A percentile compares a stretch with the other conserved stretches of the same genome.
Evolutionary conservation across 2,113 vertebrate genomes (phyloP).

Genomic region (Nesogale talazaci): DNA sequence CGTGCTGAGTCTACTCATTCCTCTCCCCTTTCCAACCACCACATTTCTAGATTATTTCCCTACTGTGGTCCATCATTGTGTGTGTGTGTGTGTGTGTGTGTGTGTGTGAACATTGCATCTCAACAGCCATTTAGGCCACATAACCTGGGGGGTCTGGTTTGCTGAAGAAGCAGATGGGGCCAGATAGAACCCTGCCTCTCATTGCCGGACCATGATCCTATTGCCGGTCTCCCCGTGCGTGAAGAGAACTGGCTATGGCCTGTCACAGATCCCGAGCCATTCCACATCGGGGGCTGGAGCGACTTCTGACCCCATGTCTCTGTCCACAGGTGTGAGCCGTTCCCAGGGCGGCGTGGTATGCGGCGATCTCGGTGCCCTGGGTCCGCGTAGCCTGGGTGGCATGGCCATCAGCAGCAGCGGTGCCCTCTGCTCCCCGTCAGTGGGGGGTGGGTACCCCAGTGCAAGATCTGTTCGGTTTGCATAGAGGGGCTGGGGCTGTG

Average conservation of each 20-base stretch:
- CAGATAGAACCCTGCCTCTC: background rate
- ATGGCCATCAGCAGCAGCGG: background rate
- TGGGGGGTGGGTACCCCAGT: background rate
- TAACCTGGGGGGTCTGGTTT: background rate
- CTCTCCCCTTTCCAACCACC: background rate
- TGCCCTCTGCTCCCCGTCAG: background rate
- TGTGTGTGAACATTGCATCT: background rate
- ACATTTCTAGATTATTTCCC: conserved; percentile 12
- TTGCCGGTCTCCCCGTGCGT: background rate
- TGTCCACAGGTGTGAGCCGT: conserved; percentile 65
- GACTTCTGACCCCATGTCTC: conserved; percentile 38
- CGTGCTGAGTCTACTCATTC: background rate
- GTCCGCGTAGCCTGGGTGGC: background rate
- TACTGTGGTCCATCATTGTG: background rate
- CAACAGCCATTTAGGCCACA: background rate
- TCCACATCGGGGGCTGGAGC: background rate
- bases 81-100: background rate
- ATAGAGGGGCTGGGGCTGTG: background rate
- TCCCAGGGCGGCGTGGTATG: conserved; percentile 53
- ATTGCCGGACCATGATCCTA: background rate
- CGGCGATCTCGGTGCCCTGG: background rate
- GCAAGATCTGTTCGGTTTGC: conserved; percentile 43
- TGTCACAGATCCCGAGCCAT: background rate
- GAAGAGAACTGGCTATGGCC: background rate
- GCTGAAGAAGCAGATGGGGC: background rate